Conservation (phyloP, 2,888 invertebrate genomes). For the Lycaena phlaeas region DNA sequence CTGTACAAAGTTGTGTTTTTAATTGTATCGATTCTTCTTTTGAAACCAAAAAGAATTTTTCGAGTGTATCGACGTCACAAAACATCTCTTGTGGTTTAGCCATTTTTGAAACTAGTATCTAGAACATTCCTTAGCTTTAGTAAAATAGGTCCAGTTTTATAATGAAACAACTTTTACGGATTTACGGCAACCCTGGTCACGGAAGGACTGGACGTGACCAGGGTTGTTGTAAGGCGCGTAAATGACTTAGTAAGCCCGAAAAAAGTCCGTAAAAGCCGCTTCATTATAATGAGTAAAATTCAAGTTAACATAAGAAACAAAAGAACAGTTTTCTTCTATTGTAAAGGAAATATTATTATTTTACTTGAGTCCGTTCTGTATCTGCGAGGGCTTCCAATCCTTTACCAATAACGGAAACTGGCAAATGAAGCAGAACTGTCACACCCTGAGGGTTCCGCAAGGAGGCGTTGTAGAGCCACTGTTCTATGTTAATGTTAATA, state of each 20-base stretch:
- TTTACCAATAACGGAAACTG: slow-evolving; percentile 37
- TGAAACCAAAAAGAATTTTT: slow-evolving; percentile 42
- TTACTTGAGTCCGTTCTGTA: slow-evolving; percentile 58
- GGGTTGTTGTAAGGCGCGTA: too few species aligned
- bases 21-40: slow-evolving; percentile 33
- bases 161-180: too few species aligned
- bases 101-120: slow-evolving; percentile 56
- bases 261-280: too few species aligned
- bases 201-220: too few species aligned
- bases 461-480: slow-evolving; percentile 50
- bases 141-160: too few species aligned
- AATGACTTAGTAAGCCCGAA: too few species aligned
- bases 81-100: slow-evolving; percentile 49
- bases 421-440: slow-evolving; percentile 35
- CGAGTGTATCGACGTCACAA: slow-evolving; percentile 46
- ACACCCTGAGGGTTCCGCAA: slow-evolving; percentile 47
- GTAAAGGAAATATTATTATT: background rate
- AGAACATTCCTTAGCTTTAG: slow-evolving; percentile 13
- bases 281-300: too few species aligned
- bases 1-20: slow-evolving; percentile 43
- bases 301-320: too few species aligned
- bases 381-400: slow-evolving; percentile 57
- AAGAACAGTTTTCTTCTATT: too few species aligned
- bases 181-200: too few species aligned
- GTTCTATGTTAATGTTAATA: slow-evolving; percentile 53